Base-by-base conservation (phyloP, 1,140 invertebrate genomes). In the Saccostrea cuccullata region DNA sequence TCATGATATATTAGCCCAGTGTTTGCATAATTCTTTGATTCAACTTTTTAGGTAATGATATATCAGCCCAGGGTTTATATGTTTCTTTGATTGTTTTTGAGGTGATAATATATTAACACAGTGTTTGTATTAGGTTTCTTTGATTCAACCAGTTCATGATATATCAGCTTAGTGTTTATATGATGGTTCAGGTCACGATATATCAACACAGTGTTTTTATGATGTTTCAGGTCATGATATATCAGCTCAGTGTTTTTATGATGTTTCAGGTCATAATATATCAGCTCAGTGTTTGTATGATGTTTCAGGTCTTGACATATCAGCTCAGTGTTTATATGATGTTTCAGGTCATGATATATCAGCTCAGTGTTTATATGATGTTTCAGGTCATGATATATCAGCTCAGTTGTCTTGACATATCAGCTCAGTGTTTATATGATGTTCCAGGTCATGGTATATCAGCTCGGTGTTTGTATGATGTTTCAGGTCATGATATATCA, bases 221-320 rank as follows among this genome's bases (percentile, higher is more conserved):
- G 58, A n/a, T 77, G 13, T 77, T 6, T 82, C 40, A 77, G 70
- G n/a, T 13, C 58, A 13, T 60, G 12, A 60, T 15, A 60, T 60
- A 13, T 60, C 12, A 60, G 58, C 3, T 17, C 13, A 60, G 58
- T 60, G 0, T n/a, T 60, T 20, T 0, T 64, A 20, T 20, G 15
- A 6, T 36, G 15, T 84, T 77, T 8, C 64, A 91, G 90, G 89
- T 40, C 82, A 90, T 60, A 40, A 86, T 20, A 30, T 90, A 17
- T 84, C 82, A 4, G 47, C 23, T 6, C 9, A 55, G n/a, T 73
- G 87, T 1, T 36, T 91, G 26, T 90, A 89, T 70, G 58, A 88
- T 26, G 26, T 82, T 11, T 58, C 87, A 26, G 70, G 30, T 12
- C 30, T 2, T 26, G 70, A 73, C 2, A 36, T 73, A 11, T 26